These are phyloP conservation scores for Globodera rostochiensis DNA, from an alignment of 1,140 invertebrate genomes.

Conservation along the genomic window DNA sequence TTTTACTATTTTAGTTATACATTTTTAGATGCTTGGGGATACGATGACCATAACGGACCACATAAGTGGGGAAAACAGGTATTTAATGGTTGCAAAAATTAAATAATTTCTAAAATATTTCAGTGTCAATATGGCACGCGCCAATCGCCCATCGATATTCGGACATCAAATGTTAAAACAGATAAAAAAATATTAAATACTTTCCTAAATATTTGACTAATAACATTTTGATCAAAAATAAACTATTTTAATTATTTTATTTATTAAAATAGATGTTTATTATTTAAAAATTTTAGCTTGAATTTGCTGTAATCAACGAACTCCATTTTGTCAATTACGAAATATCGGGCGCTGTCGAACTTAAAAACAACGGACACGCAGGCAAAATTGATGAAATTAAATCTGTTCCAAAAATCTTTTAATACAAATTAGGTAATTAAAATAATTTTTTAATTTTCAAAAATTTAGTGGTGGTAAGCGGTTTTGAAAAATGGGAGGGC, in stretches of 20 bases:
- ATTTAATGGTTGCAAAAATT: no score
- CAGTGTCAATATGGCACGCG: constrained; percentile 51
- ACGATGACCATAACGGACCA: constrained; percentile 51
- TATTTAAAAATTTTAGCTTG: constrained; percentile 22
- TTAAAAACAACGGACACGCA: constrained; percentile 59
- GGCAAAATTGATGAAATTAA: constrained; percentile 37
- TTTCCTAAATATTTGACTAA: constrained; percentile 27
- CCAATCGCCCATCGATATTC: constrained; percentile 63
- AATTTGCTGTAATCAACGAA: constrained; percentile 31
- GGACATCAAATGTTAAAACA: constrained; percentile 51
- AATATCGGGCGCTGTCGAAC: constrained; percentile 46
- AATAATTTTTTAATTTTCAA: constrained; percentile 27
- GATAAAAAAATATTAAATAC: constrained; percentile 20
- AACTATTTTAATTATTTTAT: background rate
- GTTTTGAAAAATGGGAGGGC: constrained; percentile 58
- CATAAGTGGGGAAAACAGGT: constrained; percentile 43
- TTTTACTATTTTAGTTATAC: background rate
- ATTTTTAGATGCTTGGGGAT: constrained; percentile 45
- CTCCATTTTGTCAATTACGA: constrained; percentile 62
- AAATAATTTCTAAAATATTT: background rate
- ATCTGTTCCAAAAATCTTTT: background rate
- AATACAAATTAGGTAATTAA: no score
- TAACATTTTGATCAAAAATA: background rate
- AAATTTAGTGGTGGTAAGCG: constrained; percentile 54
- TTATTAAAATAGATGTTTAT: background rate